A percentile compares a stretch with the other conserved stretches of the same genome.
Evolutionary conservation across 2,888 invertebrate species (phyloP).

Genomic region (Apantesis nais): DNA sequence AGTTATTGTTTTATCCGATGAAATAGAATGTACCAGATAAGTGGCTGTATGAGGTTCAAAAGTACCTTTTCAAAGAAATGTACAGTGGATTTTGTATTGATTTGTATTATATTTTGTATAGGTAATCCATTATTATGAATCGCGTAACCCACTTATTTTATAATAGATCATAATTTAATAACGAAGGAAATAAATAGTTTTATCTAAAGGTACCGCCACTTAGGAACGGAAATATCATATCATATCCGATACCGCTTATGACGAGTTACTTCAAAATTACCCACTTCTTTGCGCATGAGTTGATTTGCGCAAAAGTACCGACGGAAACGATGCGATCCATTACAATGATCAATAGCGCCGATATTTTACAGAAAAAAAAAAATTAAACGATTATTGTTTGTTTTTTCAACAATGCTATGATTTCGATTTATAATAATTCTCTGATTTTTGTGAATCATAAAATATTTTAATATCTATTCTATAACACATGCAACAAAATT

Average conservation of each 20-base stretch:
- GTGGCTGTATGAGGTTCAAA: slow-evolving; percentile 1
- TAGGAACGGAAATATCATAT: slow-evolving; percentile 78
- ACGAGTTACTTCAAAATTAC: slow-evolving; percentile 60
- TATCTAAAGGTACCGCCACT: slow-evolving; percentile 62
- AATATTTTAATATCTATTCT: slow-evolving; percentile 5
- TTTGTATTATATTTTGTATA: slow-evolving; percentile 16
- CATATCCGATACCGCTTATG: slow-evolving; percentile 67
- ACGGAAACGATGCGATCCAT: slow-evolving; percentile 37
- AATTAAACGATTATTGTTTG: slow-evolving; percentile 22
- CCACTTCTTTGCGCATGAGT: slow-evolving; percentile 74
- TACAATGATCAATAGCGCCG: slow-evolving; percentile 58
- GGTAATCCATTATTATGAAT: slow-evolving; percentile 16
- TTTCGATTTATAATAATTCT: slow-evolving; percentile 40
- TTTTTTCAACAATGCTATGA: slow-evolving; percentile 26
- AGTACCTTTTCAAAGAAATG: slow-evolving; percentile 9
- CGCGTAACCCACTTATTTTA: slow-evolving; percentile 6
- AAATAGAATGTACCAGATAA: background rate
- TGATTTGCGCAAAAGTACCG: slow-evolving; percentile 72
- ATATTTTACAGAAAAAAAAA: slow-evolving; percentile 47
- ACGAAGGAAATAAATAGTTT: slow-evolving; percentile 67
- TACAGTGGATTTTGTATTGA: slow-evolving; percentile 16
- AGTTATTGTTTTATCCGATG: slow-evolving; percentile 24
- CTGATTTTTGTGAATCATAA: background rate
- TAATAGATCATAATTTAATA: slow-evolving; percentile 23
- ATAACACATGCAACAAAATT: slow-evolving; percentile 1